Percentiles rank a stretch among this genome's conserved stretches.
phyloP scores from a whole-genome alignment of 92 coral and sea anemone species.

The Epizoanthus illoricatus region DNA sequence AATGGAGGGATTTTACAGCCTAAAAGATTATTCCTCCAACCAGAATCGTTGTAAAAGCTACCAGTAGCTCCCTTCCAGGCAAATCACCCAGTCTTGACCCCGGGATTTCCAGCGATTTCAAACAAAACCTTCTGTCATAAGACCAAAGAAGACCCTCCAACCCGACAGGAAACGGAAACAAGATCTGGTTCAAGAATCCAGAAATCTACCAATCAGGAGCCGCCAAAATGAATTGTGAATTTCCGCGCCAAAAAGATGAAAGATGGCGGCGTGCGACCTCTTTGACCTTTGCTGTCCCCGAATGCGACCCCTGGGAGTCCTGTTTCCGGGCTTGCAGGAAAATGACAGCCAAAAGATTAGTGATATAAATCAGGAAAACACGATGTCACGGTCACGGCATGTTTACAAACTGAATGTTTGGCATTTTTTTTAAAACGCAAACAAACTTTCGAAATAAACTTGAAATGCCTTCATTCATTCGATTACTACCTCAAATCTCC shows the following conservation, averaged over 20 bases:
- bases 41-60: conserved; percentile 8
- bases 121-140: conserved; percentile 36
- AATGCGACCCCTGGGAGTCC: conserved; percentile 1
- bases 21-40: neutral
- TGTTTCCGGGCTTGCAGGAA: neutral
- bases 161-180: conserved; percentile 73
- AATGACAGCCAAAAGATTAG: conserved; percentile 24
- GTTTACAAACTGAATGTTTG: neutral
- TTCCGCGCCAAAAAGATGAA: conserved; percentile 71
- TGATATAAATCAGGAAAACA: neutral
- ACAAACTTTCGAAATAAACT: neutral
- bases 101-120: conserved; percentile 38
- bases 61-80: neutral
- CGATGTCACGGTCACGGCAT: neutral
- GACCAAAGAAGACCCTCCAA: conserved; percentile 22
- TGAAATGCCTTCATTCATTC: too few relatives aligned
- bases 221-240: conserved; percentile 50
- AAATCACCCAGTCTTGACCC: conserved; percentile 36
- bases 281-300: conserved; percentile 4
- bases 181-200: conserved; percentile 78
- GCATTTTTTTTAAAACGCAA: neutral
- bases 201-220: conserved; percentile 58
- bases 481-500: too few relatives aligned
- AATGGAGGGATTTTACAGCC: neutral
- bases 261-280: conserved; percentile 30